Evolutionary conservation across 2,797 vertebrate species (phyloP).

Genomic region (Sebastes melanostomus): DNA sequence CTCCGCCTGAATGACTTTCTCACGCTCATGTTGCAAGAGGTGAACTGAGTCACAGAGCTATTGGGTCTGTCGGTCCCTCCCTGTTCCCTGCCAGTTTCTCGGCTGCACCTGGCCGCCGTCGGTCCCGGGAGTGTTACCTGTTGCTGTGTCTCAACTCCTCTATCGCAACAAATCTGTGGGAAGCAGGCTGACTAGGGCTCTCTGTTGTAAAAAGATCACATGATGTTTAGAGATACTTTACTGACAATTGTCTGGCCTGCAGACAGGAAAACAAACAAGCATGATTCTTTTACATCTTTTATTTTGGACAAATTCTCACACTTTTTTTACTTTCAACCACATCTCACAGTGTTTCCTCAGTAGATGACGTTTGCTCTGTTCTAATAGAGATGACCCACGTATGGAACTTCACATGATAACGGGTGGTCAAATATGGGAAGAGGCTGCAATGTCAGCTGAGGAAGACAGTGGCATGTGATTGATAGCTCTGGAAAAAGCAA

Average conservation of each 20-base stretch:
- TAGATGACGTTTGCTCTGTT: not conserved
- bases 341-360: not conserved
- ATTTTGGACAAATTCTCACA: constrained; percentile 11
- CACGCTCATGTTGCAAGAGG: constrained; percentile 90
- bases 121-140: constrained; percentile 87
- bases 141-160: constrained; percentile 72
- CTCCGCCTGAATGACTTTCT: constrained; percentile 90
- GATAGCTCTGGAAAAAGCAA: not conserved
- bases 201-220: constrained; percentile 42
- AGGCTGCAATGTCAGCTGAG: not conserved
- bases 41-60: constrained; percentile 81
- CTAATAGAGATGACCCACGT: not conserved
- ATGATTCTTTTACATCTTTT: not conserved
- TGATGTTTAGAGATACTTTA: constrained; percentile 20
- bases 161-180: constrained; percentile 57
- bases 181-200: constrained; percentile 43
- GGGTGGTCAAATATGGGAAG: not conserved
- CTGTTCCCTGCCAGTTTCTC: constrained; percentile 71
- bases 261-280: constrained; percentile 37
- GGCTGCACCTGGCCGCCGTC: constrained; percentile 86
- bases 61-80: constrained; percentile 56
- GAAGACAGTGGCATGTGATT: not conserved
- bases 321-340: not conserved
- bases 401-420: not conserved
- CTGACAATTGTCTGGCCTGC: constrained; percentile 13